Evolutionary conservation across 2,113 vertebrate species (phyloP).

Genomic region (Rostratula benghalensis): DNA sequence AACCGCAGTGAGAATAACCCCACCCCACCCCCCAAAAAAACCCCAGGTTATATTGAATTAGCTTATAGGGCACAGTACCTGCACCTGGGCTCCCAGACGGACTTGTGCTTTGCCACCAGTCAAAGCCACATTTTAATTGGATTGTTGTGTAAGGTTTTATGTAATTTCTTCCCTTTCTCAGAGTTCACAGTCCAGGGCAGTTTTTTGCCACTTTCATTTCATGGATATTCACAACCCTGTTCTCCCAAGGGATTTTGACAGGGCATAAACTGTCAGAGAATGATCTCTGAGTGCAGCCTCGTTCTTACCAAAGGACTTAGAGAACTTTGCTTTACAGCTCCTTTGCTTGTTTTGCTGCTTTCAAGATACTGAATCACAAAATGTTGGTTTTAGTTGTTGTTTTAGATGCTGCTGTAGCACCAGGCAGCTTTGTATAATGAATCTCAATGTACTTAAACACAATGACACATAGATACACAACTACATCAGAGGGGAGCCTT

Average conservation of each 20-base stretch:
- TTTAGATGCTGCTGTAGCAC: background rate
- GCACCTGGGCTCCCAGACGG: background rate
- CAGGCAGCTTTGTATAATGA: background rate
- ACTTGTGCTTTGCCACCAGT: background rate
- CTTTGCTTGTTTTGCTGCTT: background rate
- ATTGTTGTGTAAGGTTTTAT: background rate
- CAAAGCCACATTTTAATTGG: background rate
- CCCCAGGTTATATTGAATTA: background rate
- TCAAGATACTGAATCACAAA: background rate
- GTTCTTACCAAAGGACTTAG: background rate
- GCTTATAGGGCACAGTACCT: background rate
- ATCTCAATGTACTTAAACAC: background rate
- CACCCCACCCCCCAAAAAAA: accelerated
- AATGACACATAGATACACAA: background rate
- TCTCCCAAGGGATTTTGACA: background rate
- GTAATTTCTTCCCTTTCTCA: background rate
- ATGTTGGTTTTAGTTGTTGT: background rate
- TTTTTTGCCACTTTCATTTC: background rate
- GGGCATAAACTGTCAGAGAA: background rate
- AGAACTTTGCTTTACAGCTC: background rate
- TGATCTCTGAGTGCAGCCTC: background rate
- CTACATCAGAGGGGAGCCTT: background rate
- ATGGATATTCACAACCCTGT: background rate
- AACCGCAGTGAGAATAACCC: background rate
- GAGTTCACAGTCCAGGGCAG: background rate